These are phyloP conservation scores for Syngnathus scovelli DNA, from an alignment of 2,113 vertebrate species.

Conservation along the genomic window DNA sequence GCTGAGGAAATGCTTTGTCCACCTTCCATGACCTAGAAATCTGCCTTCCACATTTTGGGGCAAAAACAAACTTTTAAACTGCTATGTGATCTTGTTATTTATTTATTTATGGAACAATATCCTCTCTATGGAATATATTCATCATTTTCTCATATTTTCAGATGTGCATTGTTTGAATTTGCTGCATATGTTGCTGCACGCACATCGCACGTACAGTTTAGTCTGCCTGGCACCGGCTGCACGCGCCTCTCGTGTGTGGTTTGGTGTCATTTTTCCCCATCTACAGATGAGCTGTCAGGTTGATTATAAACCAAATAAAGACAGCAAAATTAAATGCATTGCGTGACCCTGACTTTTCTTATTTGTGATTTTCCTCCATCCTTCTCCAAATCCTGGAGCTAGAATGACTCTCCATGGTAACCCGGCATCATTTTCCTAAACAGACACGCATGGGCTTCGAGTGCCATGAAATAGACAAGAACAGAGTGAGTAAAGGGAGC, in stretches of 20 bases:
- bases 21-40: constrained; percentile 60
- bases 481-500: constrained; percentile 42
- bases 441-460: constrained; percentile 32
- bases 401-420: constrained; percentile 53
- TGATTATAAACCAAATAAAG: constrained; percentile 13
- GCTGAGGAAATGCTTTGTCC: constrained; percentile 39
- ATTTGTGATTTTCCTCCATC: constrained; percentile 43
- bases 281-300: constrained; percentile 1
- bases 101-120: neutral
- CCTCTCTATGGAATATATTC: neutral
- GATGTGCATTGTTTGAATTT: neutral
- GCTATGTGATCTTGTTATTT: neutral
- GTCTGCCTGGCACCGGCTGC: neutral
- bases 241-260: neutral
- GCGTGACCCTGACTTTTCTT: constrained; percentile 23
- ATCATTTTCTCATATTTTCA: neutral
- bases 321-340: constrained; percentile 11
- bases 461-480: constrained; percentile 42
- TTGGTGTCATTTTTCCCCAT: neutral
- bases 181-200: neutral
- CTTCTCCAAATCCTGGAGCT: constrained; percentile 45
- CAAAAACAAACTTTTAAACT: constrained; percentile 17
- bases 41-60: constrained; percentile 58
- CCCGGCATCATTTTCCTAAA: constrained; percentile 60
- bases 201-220: neutral